These are phyloP conservation scores for Trachelus tabidus DNA, from an alignment of 2,888 invertebrate species.

Conservation along the genomic window DNA sequence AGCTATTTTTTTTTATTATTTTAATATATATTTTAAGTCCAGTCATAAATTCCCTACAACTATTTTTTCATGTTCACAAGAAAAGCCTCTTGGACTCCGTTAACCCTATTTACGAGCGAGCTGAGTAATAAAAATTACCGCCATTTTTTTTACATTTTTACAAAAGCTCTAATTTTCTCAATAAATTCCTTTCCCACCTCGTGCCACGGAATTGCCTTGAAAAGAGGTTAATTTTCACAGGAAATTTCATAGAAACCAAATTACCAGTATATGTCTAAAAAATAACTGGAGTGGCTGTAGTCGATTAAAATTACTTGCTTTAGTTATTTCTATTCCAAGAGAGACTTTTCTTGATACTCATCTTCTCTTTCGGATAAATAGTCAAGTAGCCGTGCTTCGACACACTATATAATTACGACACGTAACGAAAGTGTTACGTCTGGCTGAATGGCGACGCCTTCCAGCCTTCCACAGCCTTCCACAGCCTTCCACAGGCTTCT, in stretches of 20 bases:
- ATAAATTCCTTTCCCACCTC: not conserved
- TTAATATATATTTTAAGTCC: not conserved
- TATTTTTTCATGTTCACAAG: not conserved
- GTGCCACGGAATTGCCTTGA: not conserved
- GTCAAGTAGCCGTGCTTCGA: slow-evolving; percentile 25
- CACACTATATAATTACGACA: slow-evolving; percentile 42
- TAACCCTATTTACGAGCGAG: not conserved
- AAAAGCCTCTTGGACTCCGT: not conserved
- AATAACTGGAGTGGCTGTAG: not conserved
- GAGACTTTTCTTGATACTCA: slow-evolving; percentile 33
- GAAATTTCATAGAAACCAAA: no score
- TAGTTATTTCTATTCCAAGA: not conserved
- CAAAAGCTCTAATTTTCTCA: not conserved
- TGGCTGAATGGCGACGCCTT: slow-evolving; percentile 9
- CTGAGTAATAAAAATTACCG: not conserved
- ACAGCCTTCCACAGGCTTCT: not conserved
- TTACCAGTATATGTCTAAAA: not conserved
- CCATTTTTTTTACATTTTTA: not conserved
- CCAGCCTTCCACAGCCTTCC: not conserved
- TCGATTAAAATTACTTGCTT: not conserved
- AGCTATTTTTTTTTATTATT: not conserved
- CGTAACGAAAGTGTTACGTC: slow-evolving; percentile 40
- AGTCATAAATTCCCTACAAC: not conserved
- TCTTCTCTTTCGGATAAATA: slow-evolving; percentile 42
- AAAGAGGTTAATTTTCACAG: not conserved